phyloP scores from a whole-genome alignment of 2,888 invertebrate genomes.

The Helicoverpa assulta region DNA sequence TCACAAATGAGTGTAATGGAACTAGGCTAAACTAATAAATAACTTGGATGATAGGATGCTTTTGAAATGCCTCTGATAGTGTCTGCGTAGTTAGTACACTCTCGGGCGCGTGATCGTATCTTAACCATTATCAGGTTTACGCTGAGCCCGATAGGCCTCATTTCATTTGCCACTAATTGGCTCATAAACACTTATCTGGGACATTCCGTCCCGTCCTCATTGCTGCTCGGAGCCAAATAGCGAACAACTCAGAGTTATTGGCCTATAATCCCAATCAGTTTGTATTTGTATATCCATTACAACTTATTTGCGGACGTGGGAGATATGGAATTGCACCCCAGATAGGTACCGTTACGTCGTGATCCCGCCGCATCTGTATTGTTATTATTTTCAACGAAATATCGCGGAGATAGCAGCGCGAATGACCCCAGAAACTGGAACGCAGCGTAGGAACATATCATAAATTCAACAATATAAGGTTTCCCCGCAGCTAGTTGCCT shows the following conservation, averaged over 20 bases:
- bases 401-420: constrained; percentile 77
- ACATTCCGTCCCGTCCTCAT: constrained; percentile 76
- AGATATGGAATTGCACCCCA: constrained; percentile 68
- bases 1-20: constrained; percentile 52
- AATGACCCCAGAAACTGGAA: constrained; percentile 82
- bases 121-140: constrained; percentile 78
- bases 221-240: constrained; percentile 76
- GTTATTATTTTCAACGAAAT: constrained; percentile 83
- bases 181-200: constrained; percentile 85
- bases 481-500: constrained; percentile 86
- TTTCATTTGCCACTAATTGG: constrained; percentile 83
- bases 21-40: constrained; percentile 60
- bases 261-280: constrained; percentile 73
- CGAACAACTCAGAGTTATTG: constrained; percentile 73
- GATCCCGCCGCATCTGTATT: constrained; percentile 68
- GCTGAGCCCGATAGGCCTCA: constrained; percentile 75
- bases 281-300: constrained; percentile 64
- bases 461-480: constrained; percentile 88
- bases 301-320: constrained; percentile 66
- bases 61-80: constrained; percentile 53
- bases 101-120: constrained; percentile 70
- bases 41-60: constrained; percentile 48
- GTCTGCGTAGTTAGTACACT: constrained; percentile 56
- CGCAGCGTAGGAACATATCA: constrained; percentile 81
- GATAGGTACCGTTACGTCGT: constrained; percentile 68